Percentiles rank a stretch among this genome's conserved stretches.
These are phyloP conservation scores for Parnassius smintheus DNA, from an alignment of 2,888 invertebrate species.

Conservation along the genomic window DNA sequence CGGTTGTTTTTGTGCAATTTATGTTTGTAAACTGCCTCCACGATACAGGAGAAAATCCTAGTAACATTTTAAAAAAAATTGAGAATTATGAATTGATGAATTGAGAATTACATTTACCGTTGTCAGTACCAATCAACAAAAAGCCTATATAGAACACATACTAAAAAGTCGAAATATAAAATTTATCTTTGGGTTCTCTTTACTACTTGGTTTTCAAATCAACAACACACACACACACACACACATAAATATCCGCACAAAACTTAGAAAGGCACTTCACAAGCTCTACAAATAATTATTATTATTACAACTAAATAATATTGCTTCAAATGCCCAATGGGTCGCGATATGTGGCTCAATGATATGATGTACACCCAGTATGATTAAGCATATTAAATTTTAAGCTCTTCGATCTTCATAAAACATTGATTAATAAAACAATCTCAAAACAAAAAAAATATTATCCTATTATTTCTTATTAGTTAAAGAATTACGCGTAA, in stretches of 20 bases:
- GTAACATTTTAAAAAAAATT: too few relatives aligned
- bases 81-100: too few relatives aligned
- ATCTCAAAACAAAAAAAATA: not conserved
- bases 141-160: not conserved
- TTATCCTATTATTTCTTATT: too few relatives aligned
- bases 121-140: not conserved
- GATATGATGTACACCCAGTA: slow-evolving; percentile 10
- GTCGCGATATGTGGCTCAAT: slow-evolving; percentile 16
- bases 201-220: not conserved
- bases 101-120: too few relatives aligned
- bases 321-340: slow-evolving; percentile 9
- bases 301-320: slow-evolving; percentile 12
- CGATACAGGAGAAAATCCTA: too few relatives aligned
- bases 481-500: too few relatives aligned
- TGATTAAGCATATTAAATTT: not conserved
- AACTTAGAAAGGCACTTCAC: slow-evolving; percentile 34
- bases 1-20: too few relatives aligned
- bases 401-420: too few relatives aligned
- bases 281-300: slow-evolving; percentile 33
- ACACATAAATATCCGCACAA: slow-evolving; percentile 23
- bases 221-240: slow-evolving; percentile 20
- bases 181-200: slow-evolving; percentile 21
- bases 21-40: too few relatives aligned
- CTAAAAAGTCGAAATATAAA: slow-evolving; percentile 8
- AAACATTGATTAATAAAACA: not conserved